A percentile compares a stretch with the other conserved stretches of the same genome.
These are phyloP conservation scores for Danaus chrysippus DNA, from an alignment of 2,888 invertebrate genomes.

Conservation along the genomic window DNA sequence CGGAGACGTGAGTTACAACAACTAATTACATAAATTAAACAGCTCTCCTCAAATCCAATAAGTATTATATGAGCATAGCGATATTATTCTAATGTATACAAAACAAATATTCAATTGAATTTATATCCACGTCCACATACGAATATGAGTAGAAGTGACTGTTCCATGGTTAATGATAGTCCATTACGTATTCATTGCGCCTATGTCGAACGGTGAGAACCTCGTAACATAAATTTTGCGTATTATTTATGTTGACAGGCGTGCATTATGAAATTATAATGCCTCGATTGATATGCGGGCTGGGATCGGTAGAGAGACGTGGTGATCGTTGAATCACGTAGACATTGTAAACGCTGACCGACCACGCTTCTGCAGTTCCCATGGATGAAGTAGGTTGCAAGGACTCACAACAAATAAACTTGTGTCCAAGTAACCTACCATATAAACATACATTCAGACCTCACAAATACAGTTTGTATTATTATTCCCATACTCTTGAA, in stretches of 20 bases:
- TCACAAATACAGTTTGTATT: too few relatives aligned
- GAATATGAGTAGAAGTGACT: constrained; percentile 65
- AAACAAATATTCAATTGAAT: constrained; percentile 66
- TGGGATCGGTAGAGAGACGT: constrained; percentile 54
- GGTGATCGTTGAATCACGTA: constrained; percentile 50
- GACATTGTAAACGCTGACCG: constrained; percentile 37
- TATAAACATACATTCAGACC: too few relatives aligned
- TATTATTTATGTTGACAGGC: constrained; percentile 77
- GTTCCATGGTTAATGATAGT: constrained; percentile 52
- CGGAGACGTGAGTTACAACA: constrained; percentile 33
- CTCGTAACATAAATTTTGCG: constrained; percentile 79
- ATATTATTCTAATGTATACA: constrained; percentile 31
- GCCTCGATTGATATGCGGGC: constrained; percentile 63
- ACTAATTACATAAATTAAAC: constrained; percentile 35
- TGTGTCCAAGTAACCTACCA: not conserved
- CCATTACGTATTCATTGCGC: constrained; percentile 68
- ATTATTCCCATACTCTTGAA: too few relatives aligned
- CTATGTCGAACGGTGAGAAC: constrained; percentile 72
- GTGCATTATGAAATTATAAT: constrained; percentile 78
- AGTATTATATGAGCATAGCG: constrained; percentile 34
- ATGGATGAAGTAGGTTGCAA: constrained; percentile 33
- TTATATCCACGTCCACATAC: constrained; percentile 73
- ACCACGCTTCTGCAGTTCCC: constrained; percentile 33
- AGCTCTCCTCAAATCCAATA: constrained; percentile 33
- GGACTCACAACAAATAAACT: constrained; percentile 8